phyloP scores from a whole-genome alignment of 1,140 invertebrate genomes.

The Parapsyche elsis region DNA sequence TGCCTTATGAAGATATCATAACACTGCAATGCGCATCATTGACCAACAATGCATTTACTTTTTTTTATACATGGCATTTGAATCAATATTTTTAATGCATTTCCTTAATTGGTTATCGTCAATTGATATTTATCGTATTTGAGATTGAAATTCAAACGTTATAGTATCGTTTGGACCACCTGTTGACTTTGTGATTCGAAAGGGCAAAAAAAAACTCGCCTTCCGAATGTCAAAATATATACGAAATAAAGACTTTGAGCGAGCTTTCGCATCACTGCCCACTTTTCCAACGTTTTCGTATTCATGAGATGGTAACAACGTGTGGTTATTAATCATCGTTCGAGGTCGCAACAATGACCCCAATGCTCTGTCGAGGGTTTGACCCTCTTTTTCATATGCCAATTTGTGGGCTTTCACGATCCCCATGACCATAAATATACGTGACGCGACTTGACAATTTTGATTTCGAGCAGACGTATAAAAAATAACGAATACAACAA shows the following conservation, averaged over 20 bases:
- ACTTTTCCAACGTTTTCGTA: conserved; percentile 1
- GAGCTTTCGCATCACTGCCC: no score
- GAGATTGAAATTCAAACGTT: no score
- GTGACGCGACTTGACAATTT: background rate
- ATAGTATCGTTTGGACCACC: background rate
- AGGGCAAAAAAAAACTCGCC: background rate
- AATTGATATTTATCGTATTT: no score
- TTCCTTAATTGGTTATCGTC: no score
- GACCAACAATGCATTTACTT: no score
- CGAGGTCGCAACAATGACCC: background rate
- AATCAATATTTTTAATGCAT: no score
- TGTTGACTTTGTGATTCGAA: no score
- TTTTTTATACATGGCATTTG: no score
- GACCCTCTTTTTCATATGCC: conserved; percentile 3
- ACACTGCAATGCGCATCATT: conserved; percentile 33
- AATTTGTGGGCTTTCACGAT: conserved; percentile 1
- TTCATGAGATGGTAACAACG: conserved; percentile 3
- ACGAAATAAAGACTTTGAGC: conserved; percentile 3
- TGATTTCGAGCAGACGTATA: no score
- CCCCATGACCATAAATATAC: conserved; percentile 9
- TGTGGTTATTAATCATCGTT: conserved; percentile 19
- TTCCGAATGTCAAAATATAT: background rate
- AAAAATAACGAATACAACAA: no score
- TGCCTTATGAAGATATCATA: conserved; percentile 35
- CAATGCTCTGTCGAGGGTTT: background rate